Base-by-base conservation (phyloP, 2,113 vertebrate genomes). In the Papio anubis region DNA sequence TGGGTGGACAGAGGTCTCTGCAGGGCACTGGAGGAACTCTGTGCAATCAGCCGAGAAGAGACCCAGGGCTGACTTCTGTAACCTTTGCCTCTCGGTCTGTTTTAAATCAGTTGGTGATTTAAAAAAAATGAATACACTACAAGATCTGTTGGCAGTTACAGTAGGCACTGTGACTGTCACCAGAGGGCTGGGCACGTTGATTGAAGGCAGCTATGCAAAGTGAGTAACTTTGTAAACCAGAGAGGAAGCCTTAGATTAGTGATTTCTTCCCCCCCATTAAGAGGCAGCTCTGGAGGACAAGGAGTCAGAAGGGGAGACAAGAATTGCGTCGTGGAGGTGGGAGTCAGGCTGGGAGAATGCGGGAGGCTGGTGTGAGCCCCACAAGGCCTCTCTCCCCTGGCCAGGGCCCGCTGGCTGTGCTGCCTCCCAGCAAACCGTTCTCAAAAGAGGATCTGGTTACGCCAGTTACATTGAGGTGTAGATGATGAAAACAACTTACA, bases 31-130 rank as follows among this genome's bases (percentile, higher is more conserved):
- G 48, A 89, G 72, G n/a, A 72, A 50, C 73, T n/a, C 11, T 38
- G 27, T 32, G 1, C 83, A 2, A 6, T 70, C 38, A 82, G 92
- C 72, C 48, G 43, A 48, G 86, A 43, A 50, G 73, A 45, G 87
- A 52, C n/a, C 61, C 81, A 20, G 68, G 78, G 27, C 57, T 64
- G 48, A 89, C 25, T 80, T 59, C 78, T 27, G 21, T 45, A 20
- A 45, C 45, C 30, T 1, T 68, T 80, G 2, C 75, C 86, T 84
- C 90, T 88, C 1, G 0, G 59, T 94, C 68, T 66, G 11, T 80
- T 92, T 90, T 92, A 94, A 95, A 95, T 78, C 82, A 45, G 21
- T 92, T 57, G 83, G 91, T 43, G 85, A 94, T 90, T 94, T 14
- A 4, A 9, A 43, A 88, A 43, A 88, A 57, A 87, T 78, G 6